phyloP scores from a whole-genome alignment of 2,797 vertebrate genomes.

The Arctocebus calabarensis region DNA sequence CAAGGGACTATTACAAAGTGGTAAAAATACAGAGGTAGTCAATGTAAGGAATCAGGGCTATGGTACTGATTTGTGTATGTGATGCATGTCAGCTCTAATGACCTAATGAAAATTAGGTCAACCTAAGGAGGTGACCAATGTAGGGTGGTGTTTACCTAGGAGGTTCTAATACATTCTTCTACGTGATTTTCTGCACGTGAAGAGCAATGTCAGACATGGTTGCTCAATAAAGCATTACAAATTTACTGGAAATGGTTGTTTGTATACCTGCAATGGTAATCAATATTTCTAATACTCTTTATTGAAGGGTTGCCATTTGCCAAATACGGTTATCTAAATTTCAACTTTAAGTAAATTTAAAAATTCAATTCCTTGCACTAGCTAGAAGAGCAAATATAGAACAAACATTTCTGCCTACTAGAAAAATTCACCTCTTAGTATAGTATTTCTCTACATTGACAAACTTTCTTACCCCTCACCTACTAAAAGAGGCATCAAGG shows the following conservation, averaged over 20 bases:
- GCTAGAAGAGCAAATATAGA: background rate
- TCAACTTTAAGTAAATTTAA: conserved; percentile 8
- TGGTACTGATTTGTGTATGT: too few relatives aligned
- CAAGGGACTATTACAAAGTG: too few relatives aligned
- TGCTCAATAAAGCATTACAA: background rate
- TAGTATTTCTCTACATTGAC: background rate
- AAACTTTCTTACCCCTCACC: background rate
- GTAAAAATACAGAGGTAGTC: too few relatives aligned
- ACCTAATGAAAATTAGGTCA: too few relatives aligned
- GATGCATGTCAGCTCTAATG: too few relatives aligned
- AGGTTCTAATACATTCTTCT: too few relatives aligned
- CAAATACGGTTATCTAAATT: background rate
- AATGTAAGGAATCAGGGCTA: too few relatives aligned
- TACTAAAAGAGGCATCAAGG: background rate
- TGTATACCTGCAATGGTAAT: background rate
- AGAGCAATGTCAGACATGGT: background rate
- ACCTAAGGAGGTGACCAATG: too few relatives aligned
- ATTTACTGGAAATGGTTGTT: background rate
- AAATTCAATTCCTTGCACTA: background rate
- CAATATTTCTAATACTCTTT: background rate
- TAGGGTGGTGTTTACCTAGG: too few relatives aligned
- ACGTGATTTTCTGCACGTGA: background rate
- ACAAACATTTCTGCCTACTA: background rate
- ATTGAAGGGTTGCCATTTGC: background rate
- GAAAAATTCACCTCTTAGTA: background rate